Conservation (phyloP, 2,797 vertebrate genomes). For the Acanthurus lineatus region DNA sequence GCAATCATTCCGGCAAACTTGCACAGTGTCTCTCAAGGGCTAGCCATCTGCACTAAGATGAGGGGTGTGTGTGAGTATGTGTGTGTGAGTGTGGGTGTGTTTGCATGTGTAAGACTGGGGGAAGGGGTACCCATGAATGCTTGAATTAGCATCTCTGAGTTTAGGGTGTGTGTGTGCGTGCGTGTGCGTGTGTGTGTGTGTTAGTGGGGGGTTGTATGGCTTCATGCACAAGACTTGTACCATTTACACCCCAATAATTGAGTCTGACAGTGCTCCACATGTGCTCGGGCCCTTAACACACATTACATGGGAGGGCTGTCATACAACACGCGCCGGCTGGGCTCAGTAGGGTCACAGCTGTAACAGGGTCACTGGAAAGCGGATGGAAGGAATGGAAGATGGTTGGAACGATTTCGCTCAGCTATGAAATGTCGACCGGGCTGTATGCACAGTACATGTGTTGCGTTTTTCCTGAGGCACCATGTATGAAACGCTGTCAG, state of each 20-base stretch:
- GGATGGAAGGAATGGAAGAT: background rate
- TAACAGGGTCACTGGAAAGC: conserved; percentile 36
- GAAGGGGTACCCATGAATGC: background rate
- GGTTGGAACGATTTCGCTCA: background rate
- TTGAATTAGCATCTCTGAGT: conserved; percentile 33
- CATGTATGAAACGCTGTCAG: background rate
- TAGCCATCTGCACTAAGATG: conserved; percentile 11
- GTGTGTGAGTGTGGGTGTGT: conserved; percentile 8
- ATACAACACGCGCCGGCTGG: conserved; percentile 24
- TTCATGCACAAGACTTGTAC: conserved; percentile 27
- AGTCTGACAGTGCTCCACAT: conserved; percentile 57
- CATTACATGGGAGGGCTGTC: conserved; percentile 29
- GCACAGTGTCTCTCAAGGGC: conserved; percentile 21
- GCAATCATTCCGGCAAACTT: conserved; percentile 41
- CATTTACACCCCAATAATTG: conserved; percentile 55
- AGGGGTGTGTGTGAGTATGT: conserved; percentile 4
- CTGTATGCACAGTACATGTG: background rate
- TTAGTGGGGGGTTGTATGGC: background rate
- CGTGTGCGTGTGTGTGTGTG: no score
- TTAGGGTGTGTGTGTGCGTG: conserved; percentile 16
- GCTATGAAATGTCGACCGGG: background rate
- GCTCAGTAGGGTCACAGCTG: conserved; percentile 6
- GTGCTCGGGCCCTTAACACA: conserved; percentile 15
- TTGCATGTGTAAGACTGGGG: background rate
- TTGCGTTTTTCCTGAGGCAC: background rate